Base-by-base conservation (phyloP, 92 coral and sea anemone genomes). In the Phenganax marumi region DNA sequence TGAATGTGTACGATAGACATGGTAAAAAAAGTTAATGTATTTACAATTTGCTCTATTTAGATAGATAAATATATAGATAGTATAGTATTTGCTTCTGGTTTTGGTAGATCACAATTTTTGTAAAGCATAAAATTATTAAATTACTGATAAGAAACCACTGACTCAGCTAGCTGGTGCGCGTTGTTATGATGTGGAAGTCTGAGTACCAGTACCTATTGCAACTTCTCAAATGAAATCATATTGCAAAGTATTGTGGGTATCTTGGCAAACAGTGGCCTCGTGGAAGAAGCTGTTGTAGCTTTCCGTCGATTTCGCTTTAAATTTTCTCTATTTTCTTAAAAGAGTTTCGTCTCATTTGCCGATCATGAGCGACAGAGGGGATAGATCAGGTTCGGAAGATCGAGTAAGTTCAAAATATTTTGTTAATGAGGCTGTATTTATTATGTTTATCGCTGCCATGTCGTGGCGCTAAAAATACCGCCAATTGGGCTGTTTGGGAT, bases 351-450 rank as follows among this genome's bases (percentile, higher is more conserved):
- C 23, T 12, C 26, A 16, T 48, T n/a, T 46, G 4, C 12, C 14
- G 47, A 24, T 18, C 46, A 91, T 91, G 95, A 91, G 95, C 75
- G 95, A 91, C 75, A 25, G 66, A 63, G 95, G 90, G 48, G 89
- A 86, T 66, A 89, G 90, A 56, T 89, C 86, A 24, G 89, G 76
- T 21, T 91, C 95, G 8, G 95, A 89, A 33, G 95, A 79, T 77
- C 87, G 84, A 87, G 95, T 91, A 91, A 76, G 88, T 19, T 63
- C 21, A 58, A n/a, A 16, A 12, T 25, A 60, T 56, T 73, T 48
- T 24, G 13, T 81, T 49, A 8, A 39, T 2, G 33, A 23, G 10
- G 14, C 9, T 16, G 52, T 50, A 61, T 50, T n/a, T 22, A 17
- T 22, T 13, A 22, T 51, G 39, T 39, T 49, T 49, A 75, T 18